Evolutionary conservation across 2,888 invertebrate genomes (phyloP).

Genomic region (Sisyra terminalis): DNA sequence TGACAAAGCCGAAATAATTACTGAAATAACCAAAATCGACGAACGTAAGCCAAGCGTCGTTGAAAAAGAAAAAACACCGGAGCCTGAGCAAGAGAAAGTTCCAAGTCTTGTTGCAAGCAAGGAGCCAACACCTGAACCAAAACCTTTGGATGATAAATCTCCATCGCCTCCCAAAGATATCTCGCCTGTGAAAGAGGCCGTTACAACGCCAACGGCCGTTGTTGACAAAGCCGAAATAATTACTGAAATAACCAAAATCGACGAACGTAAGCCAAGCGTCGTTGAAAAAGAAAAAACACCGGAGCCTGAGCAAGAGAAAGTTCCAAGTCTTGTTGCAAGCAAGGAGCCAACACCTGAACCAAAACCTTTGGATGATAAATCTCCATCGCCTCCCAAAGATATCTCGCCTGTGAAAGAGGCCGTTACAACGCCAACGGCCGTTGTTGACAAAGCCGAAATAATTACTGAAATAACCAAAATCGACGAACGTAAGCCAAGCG

Average conservation of each 20-base stretch:
- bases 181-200: slow-evolving; percentile 1
- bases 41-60: neutral
- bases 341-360: slow-evolving; percentile 3
- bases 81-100: slow-evolving; percentile 4
- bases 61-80: slow-evolving; percentile 5
- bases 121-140: slow-evolving; percentile 2
- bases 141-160: neutral
- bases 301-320: slow-evolving; percentile 5
- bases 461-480: too few species aligned
- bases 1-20: slow-evolving; percentile 4
- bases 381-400: too few species aligned
- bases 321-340: neutral
- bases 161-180: neutral
- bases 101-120: too few species aligned
- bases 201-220: slow-evolving; percentile 7
- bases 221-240: slow-evolving; percentile 10
- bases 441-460: slow-evolving; percentile 10
- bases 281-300: slow-evolving; percentile 9
- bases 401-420: slow-evolving; percentile 1
- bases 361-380: too few species aligned
- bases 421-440: slow-evolving; percentile 8
- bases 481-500: slow-evolving; percentile 1
- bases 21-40: neutral
- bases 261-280: slow-evolving; percentile 1
- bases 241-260: too few species aligned